Conservation (phyloP, 2,888 invertebrate genomes). For the Ophion ventricosus region DNA sequence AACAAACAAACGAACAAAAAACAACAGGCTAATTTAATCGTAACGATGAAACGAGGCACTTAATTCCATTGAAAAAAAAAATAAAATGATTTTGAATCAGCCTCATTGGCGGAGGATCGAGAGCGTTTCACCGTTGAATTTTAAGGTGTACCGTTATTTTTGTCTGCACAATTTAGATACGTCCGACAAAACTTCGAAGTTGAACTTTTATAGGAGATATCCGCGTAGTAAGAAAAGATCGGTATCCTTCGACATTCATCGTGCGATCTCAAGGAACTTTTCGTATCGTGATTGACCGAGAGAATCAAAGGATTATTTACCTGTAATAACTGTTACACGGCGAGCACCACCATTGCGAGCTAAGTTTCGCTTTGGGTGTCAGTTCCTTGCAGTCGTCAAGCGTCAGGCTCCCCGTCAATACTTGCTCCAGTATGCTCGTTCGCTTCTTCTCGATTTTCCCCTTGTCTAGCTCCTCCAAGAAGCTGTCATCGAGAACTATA, state of each 20-base stretch:
- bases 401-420: slow-evolving; percentile 76
- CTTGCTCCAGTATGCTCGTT: slow-evolving; percentile 78
- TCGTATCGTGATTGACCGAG: not conserved
- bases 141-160: not conserved
- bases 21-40: not conserved
- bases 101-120: not conserved
- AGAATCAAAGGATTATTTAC: slow-evolving; percentile 65
- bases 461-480: slow-evolving; percentile 41
- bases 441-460: slow-evolving; percentile 68
- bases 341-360: slow-evolving; percentile 79
- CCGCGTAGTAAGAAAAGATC: not conserved
- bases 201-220: not conserved
- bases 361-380: slow-evolving; percentile 69
- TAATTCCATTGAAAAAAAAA: not conserved
- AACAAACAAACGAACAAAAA: slow-evolving; percentile 26
- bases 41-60: not conserved
- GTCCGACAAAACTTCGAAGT: not conserved
- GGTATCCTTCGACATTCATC: not conserved
- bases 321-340: slow-evolving; percentile 79
- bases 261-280: not conserved
- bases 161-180: not conserved
- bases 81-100: not conserved
- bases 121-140: not conserved
- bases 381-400: slow-evolving; percentile 76
- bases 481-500: slow-evolving; percentile 52